Evolutionary conservation across 2,797 vertebrate genomes (phyloP), one percentile per base, ranked within the genome.

Genomic region (Xenopus petersii): DNA sequence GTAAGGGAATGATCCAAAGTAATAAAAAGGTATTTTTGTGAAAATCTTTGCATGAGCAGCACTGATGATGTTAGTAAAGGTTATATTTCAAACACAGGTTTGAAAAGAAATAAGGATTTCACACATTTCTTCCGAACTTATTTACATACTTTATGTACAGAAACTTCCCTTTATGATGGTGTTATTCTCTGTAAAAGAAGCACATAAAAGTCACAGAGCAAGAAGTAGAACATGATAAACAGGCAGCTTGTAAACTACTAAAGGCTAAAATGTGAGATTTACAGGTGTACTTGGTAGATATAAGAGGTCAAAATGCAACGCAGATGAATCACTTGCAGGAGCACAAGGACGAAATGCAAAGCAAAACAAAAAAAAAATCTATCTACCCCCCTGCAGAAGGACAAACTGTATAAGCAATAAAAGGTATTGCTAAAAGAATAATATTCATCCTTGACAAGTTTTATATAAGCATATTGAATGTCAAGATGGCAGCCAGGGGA

Each of bases 231-330:
- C 16, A 70, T 48, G 56, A 70, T 60, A 70, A 70, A 51, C 60
- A 79, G 24, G 21, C 62, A 65, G 51, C 64, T 56, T 74, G 51
- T 51, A 12, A 73, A 73, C 59, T 64, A 67, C 71, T 74, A 79
- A 74, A 79, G 66, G 76, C 71, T 79, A 70, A 73, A 79, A 64
- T 12, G 51, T 56, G n/a, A 70, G 71, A 79, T 74, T 74, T 79
- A 79, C 66, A 60, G 55, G 71, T 48, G 56, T 56, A 26, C 63
- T 54, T 79, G 24, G 59, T 51, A 74, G 66, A 79, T 73, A 74
- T 69, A 49, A 74, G 76, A 70, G 71, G 76, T 79, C 71, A 74
- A 67, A 65, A 73, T 69, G 60, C 74, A 70, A 74, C 71, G 70
- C 55, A 65, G 54, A 79, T 79, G 74, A 79, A 79, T 74, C 58